Conservation (phyloP, 37 sponge, comb jelly and placozoan species). For the Tethya wilhelma region DNA sequence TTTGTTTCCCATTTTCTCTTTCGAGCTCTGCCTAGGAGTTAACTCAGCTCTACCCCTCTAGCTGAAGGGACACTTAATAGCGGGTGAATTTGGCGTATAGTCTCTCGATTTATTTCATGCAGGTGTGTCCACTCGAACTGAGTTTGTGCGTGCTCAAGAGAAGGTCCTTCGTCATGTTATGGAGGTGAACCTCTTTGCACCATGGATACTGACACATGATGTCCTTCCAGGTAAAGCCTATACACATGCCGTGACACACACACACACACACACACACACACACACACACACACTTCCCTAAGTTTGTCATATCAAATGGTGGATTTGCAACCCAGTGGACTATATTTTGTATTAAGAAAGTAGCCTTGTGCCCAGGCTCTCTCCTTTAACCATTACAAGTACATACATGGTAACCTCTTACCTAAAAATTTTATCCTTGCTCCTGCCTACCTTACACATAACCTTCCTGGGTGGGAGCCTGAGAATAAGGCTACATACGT, state of each 20-base stretch:
- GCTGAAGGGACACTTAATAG: background rate
- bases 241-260: background rate
- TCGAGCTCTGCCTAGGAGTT: too few species aligned
- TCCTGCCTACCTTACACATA: too few species aligned
- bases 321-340: too few species aligned
- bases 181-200: conserved; percentile 64
- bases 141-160: conserved; percentile 19
- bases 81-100: background rate
- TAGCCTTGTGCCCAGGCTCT: too few species aligned
- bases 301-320: background rate
- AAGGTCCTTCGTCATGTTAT: conserved; percentile 28
- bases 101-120: background rate
- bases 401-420: too few species aligned
- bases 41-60: too few species aligned
- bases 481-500: too few species aligned
- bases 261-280: background rate
- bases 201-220: conserved; percentile 49
- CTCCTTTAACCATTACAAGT: too few species aligned
- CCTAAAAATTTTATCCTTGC: too few species aligned
- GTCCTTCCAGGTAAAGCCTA: conserved; percentile 24
- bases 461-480: too few species aligned
- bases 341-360: too few species aligned
- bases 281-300: background rate
- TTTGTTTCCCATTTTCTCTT: too few species aligned
- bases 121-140: conserved; percentile 41